Evolutionary conservation across 2,888 invertebrate species (phyloP), one percentile per base, ranked within the genome.

Genomic region (Cyaniris semiargus): DNA sequence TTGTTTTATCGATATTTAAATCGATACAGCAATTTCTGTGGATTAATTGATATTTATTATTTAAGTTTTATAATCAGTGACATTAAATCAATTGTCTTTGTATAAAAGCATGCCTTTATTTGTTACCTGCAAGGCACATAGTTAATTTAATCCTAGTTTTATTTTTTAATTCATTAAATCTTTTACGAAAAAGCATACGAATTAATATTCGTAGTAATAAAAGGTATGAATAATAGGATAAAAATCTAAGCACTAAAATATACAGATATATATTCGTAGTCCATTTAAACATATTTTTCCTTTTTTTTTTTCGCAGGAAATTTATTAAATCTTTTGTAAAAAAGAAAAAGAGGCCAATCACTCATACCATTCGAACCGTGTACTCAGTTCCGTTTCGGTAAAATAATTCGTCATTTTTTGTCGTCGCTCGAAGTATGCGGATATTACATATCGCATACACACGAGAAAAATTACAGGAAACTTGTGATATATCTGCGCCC

Each of bases 401-500:
- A 72, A 38, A n/a, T 1, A 72, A 44, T 72, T 72, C 15, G 38
- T 38, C 21, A 13, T 72, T 72, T 70, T 31, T 44, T 44, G 71
- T 72, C 38, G 66, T 44, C 38, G 38, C 21, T 34, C 34, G 21
- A 44, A 71, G 44, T 44, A 38, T 44, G n/a, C 38, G 34, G 72
- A 72, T 72, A 72, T 72, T 44, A 21, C 4, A 10, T 34, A 38
- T 60, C 70, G 44, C 74, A 70, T 31, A 72, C 58, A n/a, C 48
- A 38, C 44, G 31, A 44, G 72, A 72, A 72, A 72, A 72, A 72
- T 72, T 44, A 44, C 72, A 44, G 38, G 72, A 72, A 72, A 72
- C 72, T 21, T 72, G 72, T 44, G 48, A 44, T 44, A 72, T 44
- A 21, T 72, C 44, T 38, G 5, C n/a, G 21, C 21, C 38, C 38